phyloP scores from a whole-genome alignment of 1,140 invertebrate genomes.

The Orius insidiosus region DNA sequence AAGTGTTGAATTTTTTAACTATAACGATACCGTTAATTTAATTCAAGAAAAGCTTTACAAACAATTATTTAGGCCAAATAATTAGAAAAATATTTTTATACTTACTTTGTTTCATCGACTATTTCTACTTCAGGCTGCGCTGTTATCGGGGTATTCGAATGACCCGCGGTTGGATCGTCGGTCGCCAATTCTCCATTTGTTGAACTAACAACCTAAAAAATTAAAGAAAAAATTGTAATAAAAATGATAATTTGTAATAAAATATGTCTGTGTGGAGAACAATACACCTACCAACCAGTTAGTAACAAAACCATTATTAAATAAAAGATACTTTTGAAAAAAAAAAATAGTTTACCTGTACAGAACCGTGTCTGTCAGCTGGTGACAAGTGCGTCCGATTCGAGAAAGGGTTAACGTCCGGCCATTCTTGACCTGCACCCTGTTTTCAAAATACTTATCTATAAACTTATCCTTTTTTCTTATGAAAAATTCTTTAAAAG shows the following conservation, averaged over 20 bases:
- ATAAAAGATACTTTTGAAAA: neutral
- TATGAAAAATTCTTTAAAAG: too few species aligned
- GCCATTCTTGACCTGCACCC: slow-evolving; percentile 37
- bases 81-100: slow-evolving; percentile 25
- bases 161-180: slow-evolving; percentile 87
- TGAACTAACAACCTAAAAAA: slow-evolving; percentile 82
- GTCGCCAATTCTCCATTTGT: slow-evolving; percentile 89
- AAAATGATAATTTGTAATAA: too few species aligned
- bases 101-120: slow-evolving; percentile 75
- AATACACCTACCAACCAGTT: neutral
- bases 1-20: too few species aligned
- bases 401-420: slow-evolving; percentile 29
- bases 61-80: too few species aligned
- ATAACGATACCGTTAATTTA: too few species aligned
- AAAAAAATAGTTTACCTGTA: slow-evolving; percentile 56
- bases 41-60: too few species aligned
- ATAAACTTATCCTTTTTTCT: neutral
- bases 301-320: neutral
- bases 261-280: too few species aligned
- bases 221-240: slow-evolving; percentile 20
- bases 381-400: slow-evolving; percentile 34
- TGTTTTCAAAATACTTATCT: slow-evolving; percentile 12
- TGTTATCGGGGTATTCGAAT: slow-evolving; percentile 91
- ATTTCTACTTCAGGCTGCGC: slow-evolving; percentile 83
- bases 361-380: slow-evolving; percentile 83